Evolutionary conservation across 1,140 invertebrate species (phyloP), one percentile per base, ranked within the genome.

Genomic region (Achroia grisella): DNA sequence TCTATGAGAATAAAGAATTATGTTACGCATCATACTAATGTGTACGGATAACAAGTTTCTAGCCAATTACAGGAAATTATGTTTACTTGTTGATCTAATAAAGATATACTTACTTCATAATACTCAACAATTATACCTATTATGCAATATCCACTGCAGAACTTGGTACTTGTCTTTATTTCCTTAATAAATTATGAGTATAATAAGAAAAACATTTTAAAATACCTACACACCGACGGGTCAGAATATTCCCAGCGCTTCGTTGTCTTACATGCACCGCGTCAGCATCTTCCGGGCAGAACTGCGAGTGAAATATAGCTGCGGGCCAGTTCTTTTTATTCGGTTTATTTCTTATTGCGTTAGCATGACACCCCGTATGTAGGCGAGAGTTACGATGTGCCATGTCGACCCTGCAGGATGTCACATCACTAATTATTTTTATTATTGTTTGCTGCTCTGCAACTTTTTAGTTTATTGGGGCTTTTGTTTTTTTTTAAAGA

Each of bases 381-480:
- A 64, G 52, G 50, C 44, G 56, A 66, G 49, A 58, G 42, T 49
- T 51, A 53, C 45, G 62, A 58, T 10, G 34, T 53, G 54, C 31
- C 49, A 44, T 41, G 52, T 44, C 48, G 34, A 44, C 32, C 12
- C 45, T 35, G 49, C 46, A 52, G 44, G 34, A 52, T 27, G 45
- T 57, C 64, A 44, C 66, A 65, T 59, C 63, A 61, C 66, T 72
- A 68, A 65, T 62, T 67, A 62, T 61, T 57, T 60, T 65, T 62
- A 56, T 65, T 64, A 54, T 47, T 53, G 33, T 58, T 46, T 43
- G 42, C 41, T 47, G 37, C 45, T 47, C 37, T 23, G 44, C 42
- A 44, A 57, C 51, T 44, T 44, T 37, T 47, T 37, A 35, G 35
- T 44, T 39, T 48, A 11, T 30, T 39, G 37, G 8, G 15, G 37